Evolutionary conservation across 2,888 invertebrate genomes (phyloP), one percentile per base, ranked within the genome.

Genomic region (Neoascia interrupta): DNA sequence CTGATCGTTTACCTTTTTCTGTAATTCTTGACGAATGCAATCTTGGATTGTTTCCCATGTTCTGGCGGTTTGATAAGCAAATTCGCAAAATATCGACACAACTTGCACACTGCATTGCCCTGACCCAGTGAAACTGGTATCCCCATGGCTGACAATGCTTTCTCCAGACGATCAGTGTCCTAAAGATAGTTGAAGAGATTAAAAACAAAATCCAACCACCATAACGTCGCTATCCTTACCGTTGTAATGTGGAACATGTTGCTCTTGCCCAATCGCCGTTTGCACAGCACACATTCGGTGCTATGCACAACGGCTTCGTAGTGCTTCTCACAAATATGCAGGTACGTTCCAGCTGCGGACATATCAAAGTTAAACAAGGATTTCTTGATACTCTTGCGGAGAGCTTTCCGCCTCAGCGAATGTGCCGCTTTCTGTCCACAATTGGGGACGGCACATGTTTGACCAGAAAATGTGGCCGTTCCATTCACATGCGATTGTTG

Each of bases 51-150:
- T 85, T 85, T 90, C 45, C 85, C 85, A 84, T 84, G 84, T 73
- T 91, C 91, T 0, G 90, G 90, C 1, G 91, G 92, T 73, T 94
- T 93, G 83, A 93, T 90, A 69, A 94, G 90, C 54, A 95, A 87
- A 74, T 93, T 92, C 82, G 93, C 93, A 88, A 94, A 96, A 87
- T 94, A 93, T 66, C 94, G 92, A 84, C 96, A 96, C 18, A 94
- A 88, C 89, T 95, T 96, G 89, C 96, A 96, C 39, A 96, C 92
- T 53, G 94, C 94, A 0, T 94, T 93, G 72, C 93, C 92, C 83
- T 92, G 85, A 1, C 89, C 87, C 83, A 96, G 89, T 83, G 90
- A 90, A 10, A 94, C 92, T 0, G 95, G 95, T 53, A 96, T 90
- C 1, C 92, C 91, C 81, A 93, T 92, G 31, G 90, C 90, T 8